These are phyloP conservation scores for Physeter macrocephalus DNA, from an alignment of 2,113 vertebrate species.

Conservation along the genomic window DNA sequence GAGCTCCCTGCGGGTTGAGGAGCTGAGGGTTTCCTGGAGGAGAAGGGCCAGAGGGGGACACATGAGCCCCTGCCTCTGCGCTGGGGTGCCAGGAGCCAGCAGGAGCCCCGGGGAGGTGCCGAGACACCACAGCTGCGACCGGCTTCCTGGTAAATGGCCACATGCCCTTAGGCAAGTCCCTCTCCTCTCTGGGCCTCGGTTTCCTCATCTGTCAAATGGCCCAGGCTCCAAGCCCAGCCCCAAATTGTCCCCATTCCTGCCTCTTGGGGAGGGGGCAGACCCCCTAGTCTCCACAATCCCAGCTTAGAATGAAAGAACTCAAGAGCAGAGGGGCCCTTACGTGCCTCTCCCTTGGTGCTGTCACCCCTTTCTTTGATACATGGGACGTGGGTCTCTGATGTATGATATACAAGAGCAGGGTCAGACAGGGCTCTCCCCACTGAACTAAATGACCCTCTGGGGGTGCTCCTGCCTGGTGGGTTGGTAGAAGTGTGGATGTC, in stretches of 20 bases:
- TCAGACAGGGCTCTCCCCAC: background rate
- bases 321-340: background rate
- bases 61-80: slow-evolving; percentile 69
- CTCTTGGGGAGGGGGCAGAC: background rate
- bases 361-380: no score
- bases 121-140: background rate
- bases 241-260: background rate
- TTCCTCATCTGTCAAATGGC: background rate
- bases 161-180: background rate
- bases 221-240: background rate
- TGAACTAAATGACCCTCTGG: background rate
- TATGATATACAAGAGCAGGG: background rate
- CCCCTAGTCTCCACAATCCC: background rate
- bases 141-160: slow-evolving; percentile 75
- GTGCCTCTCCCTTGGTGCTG: background rate
- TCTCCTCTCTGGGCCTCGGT: background rate
- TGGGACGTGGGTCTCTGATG: background rate
- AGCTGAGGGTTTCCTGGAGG: background rate
- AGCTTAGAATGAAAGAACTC: background rate
- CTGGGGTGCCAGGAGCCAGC: slow-evolving; percentile 64
- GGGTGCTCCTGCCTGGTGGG: background rate
- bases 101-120: slow-evolving; percentile 68
- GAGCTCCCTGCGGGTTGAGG: background rate
- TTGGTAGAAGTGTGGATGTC: background rate
- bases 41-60: background rate